Conservation (phyloP, 2,113 vertebrate genomes). For the Hydrochoerus hydrochaeris region DNA sequence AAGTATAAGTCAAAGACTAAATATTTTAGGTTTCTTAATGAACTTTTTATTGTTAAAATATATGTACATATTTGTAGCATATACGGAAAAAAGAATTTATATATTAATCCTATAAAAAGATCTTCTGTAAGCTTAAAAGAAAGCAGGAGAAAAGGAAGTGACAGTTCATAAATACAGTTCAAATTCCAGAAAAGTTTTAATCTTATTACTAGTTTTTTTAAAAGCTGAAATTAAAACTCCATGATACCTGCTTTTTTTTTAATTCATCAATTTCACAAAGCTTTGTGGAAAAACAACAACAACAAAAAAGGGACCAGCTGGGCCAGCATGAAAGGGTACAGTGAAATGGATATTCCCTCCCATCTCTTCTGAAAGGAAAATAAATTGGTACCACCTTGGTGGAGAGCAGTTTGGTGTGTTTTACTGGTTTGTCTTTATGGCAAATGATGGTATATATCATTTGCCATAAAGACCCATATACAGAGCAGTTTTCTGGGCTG, state of each 20-base stretch:
- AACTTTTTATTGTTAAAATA: conserved; percentile 14
- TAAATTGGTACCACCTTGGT: background rate
- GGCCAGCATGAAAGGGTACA: background rate
- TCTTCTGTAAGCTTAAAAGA: background rate
- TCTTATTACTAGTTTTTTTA: background rate
- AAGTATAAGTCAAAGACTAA: conserved; percentile 25
- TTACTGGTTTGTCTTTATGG: no score
- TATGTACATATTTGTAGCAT: background rate
- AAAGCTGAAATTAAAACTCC: conserved; percentile 15
- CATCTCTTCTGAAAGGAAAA: background rate
- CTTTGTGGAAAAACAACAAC: background rate
- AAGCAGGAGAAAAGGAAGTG: background rate
- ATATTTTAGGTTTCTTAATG: conserved; percentile 23
- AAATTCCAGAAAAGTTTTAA: background rate
- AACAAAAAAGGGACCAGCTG: background rate
- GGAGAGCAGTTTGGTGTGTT: background rate
- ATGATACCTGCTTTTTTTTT: background rate
- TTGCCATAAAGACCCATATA: background rate
- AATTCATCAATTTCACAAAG: conserved; percentile 2
- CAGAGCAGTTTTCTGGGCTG: background rate
- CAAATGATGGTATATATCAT: no score
- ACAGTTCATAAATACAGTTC: background rate
- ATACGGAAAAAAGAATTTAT: background rate
- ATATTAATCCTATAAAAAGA: background rate
- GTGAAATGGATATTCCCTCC: background rate